Evolutionary conservation across 2,888 invertebrate species (phyloP).

Genomic region (Teleogryllus oceanicus): DNA sequence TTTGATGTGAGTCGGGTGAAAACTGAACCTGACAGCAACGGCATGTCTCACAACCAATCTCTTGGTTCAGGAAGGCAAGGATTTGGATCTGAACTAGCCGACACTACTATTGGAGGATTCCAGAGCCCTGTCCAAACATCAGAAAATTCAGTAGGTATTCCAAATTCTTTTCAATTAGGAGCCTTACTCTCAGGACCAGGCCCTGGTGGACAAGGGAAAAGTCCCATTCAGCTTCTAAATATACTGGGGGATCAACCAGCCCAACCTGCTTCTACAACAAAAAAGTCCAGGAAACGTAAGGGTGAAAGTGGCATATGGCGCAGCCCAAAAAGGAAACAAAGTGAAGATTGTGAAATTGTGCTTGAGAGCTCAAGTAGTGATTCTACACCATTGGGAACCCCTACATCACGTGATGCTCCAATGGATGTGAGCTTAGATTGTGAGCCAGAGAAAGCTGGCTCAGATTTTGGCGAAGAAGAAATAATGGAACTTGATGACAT

Average conservation of each 20-base stretch:
- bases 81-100: constrained; percentile 30
- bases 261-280: constrained; percentile 4
- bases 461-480: constrained; percentile 38
- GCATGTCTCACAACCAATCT: constrained; percentile 28
- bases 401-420: constrained; percentile 31
- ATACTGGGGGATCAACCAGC: constrained; percentile 29
- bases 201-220: constrained; percentile 39
- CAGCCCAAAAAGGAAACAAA: constrained; percentile 59
- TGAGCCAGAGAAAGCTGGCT: constrained; percentile 36
- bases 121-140: constrained; percentile 50
- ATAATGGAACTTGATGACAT: constrained; percentile 51
- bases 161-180: constrained; percentile 46
- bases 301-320: constrained; percentile 59
- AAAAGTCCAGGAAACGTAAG: constrained; percentile 57
- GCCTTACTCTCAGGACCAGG: constrained; percentile 44
- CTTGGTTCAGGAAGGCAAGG: constrained; percentile 31
- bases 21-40: constrained; percentile 33
- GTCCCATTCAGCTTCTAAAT: constrained; percentile 42
- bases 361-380: constrained; percentile 61
- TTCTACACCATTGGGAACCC: constrained; percentile 45
- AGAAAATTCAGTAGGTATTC: constrained; percentile 46
- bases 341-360: constrained; percentile 55
- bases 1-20: constrained; percentile 34
- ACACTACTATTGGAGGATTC: constrained; percentile 44
- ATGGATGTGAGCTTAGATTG: constrained; percentile 29